phyloP scores from a whole-genome alignment of 2,113 vertebrate species.

The Aramus guarauna region DNA sequence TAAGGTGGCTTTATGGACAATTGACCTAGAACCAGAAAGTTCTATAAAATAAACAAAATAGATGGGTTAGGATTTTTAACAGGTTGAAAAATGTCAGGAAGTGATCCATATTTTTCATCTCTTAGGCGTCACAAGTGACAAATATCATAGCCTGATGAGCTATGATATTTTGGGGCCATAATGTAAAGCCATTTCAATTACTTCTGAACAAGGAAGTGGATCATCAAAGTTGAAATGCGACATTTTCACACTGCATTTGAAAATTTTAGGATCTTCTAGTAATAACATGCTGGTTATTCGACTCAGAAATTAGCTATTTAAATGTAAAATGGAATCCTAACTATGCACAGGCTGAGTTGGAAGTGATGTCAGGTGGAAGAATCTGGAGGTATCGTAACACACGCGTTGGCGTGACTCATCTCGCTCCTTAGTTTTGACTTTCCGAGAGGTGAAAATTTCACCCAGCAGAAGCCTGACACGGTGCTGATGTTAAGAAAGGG shows the following conservation, averaged over 20 bases:
- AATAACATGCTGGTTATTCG: neutral
- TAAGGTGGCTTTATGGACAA: neutral
- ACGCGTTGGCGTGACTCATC: neutral
- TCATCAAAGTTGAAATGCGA: neutral
- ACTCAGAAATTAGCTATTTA: neutral
- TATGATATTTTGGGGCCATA: neutral
- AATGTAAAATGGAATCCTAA: neutral
- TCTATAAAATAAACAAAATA: neutral
- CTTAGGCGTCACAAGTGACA: neutral
- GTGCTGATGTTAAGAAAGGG: neutral
- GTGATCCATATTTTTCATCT: neutral
- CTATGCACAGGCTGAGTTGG: neutral
- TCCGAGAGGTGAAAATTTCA: neutral
- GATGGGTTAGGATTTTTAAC: neutral
- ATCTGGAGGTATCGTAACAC: neutral
- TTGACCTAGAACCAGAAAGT: neutral
- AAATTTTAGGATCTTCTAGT: neutral
- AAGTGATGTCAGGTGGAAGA: neutral
- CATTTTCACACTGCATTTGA: neutral
- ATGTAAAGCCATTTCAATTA: neutral
- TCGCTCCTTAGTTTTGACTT: neutral
- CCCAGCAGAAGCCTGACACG: neutral
- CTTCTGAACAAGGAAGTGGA: neutral
- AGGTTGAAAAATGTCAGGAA: constrained; percentile 11
- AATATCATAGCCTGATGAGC: neutral